A percentile compares a stretch with the other conserved stretches of the same genome.
Evolutionary conservation across 2,797 vertebrate genomes (phyloP).

Genomic region (Eutrigla gurnardus): DNA sequence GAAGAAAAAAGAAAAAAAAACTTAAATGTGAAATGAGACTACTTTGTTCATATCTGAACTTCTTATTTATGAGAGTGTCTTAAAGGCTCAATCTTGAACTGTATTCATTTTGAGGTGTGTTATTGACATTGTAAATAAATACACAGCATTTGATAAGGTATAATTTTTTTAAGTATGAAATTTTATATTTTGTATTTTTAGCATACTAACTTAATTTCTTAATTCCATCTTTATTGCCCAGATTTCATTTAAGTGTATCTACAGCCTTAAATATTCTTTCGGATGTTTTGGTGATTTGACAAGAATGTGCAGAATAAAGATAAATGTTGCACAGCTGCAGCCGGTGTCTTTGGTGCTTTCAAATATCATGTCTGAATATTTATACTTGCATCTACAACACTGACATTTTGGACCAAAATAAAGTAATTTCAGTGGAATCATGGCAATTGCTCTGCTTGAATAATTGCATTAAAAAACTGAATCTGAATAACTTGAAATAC

Average conservation of each 20-base stretch:
- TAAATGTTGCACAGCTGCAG: constrained; percentile 40
- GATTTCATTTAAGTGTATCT: constrained; percentile 68
- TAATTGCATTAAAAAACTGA: too few species aligned
- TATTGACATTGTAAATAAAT: constrained; percentile 83
- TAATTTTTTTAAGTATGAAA: constrained; percentile 81
- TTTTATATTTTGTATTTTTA: constrained; percentile 86
- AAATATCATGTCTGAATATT: not conserved
- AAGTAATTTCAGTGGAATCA: not conserved
- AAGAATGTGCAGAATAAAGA: constrained; percentile 72
- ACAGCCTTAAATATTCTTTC: constrained; percentile 80
- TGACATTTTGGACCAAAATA: not conserved
- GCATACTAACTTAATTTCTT: constrained; percentile 85
- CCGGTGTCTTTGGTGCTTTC: not conserved
- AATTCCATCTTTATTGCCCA: constrained; percentile 69
- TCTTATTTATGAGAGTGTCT: constrained; percentile 83
- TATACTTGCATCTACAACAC: not conserved
- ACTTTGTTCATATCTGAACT: constrained; percentile 78
- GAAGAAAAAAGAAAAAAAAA: constrained; percentile 39
- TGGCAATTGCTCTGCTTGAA: not conserved
- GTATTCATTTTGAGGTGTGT: constrained; percentile 68
- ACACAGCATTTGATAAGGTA: constrained; percentile 78
- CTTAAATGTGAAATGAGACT: constrained; percentile 82
- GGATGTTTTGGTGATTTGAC: constrained; percentile 74
- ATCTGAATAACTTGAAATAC: too few species aligned
- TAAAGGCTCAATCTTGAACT: constrained; percentile 66